These are phyloP conservation scores for Pseudochirops corinnae DNA, from an alignment of 2,797 vertebrate species.

Conservation along the genomic window DNA sequence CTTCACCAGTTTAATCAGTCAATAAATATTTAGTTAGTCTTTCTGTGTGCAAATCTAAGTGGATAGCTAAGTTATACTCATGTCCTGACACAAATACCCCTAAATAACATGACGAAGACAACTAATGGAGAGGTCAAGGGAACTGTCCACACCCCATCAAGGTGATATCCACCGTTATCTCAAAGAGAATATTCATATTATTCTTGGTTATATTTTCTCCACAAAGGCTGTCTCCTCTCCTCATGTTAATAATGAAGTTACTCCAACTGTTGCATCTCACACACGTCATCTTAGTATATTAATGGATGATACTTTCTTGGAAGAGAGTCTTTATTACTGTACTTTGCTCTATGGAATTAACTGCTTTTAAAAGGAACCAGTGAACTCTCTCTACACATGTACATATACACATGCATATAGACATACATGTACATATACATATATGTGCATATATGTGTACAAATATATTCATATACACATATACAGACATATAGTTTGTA, in stretches of 20 bases:
- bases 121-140: not conserved
- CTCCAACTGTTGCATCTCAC: not conserved
- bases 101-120: not conserved
- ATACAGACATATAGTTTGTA: not conserved
- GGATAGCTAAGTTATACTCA: not conserved
- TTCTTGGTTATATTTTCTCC: not conserved
- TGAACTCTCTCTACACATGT: not conserved
- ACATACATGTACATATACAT: not conserved
- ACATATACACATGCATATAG: no score
- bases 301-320: not conserved
- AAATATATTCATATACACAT: not conserved
- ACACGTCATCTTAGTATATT: not conserved
- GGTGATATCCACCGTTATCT: not conserved
- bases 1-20: not conserved
- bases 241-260: not conserved
- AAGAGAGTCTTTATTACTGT: no score
- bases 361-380: no score
- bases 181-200: not conserved
- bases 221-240: not conserved
- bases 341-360: no score
- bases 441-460: no score
- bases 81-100: not conserved
- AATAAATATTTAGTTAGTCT: not conserved
- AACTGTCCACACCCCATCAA: not conserved
- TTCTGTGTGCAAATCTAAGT: not conserved